Evolutionary conservation across 1,140 invertebrate genomes (phyloP).

Genomic region (Zaprionus gabonicus): DNA sequence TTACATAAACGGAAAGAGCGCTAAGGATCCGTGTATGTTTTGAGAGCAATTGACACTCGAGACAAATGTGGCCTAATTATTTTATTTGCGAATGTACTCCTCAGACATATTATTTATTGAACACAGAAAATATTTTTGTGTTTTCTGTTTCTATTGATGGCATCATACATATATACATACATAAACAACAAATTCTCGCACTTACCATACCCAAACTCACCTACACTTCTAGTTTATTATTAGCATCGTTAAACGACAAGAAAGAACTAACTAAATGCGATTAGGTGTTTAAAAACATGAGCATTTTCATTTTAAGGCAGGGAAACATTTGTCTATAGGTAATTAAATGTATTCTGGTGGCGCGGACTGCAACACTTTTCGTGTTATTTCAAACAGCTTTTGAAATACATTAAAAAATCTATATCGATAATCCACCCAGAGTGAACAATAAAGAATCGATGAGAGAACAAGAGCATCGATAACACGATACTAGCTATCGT

Average conservation of each 20-base stretch:
- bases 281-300: constrained; percentile 58
- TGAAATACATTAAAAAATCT: not conserved
- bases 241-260: constrained; percentile 71
- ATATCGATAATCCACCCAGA: not conserved
- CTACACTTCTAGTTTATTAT: constrained; percentile 65
- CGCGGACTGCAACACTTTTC: not conserved
- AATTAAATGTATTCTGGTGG: not conserved
- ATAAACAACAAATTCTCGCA: constrained; percentile 49
- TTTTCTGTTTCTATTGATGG: constrained; percentile 49
- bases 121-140: constrained; percentile 49
- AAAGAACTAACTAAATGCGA: constrained; percentile 64
- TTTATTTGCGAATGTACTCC: constrained; percentile 30
- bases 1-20: constrained; percentile 27
- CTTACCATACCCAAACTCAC: constrained; percentile 38
- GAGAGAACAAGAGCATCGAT: constrained; percentile 41
- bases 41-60: not conserved
- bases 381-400: not conserved
- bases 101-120: constrained; percentile 69
- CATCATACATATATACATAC: constrained; percentile 36
- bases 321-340: not conserved
- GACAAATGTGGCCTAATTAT: constrained; percentile 6
- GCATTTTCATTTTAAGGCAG: constrained; percentile 31
- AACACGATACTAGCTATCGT: constrained; percentile 30
- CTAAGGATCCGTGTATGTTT: constrained; percentile 19
- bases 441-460: not conserved